These are phyloP conservation scores for Drosophila atroscutellata DNA, from an alignment of 2,888 invertebrate species.

Conservation along the genomic window DNA sequence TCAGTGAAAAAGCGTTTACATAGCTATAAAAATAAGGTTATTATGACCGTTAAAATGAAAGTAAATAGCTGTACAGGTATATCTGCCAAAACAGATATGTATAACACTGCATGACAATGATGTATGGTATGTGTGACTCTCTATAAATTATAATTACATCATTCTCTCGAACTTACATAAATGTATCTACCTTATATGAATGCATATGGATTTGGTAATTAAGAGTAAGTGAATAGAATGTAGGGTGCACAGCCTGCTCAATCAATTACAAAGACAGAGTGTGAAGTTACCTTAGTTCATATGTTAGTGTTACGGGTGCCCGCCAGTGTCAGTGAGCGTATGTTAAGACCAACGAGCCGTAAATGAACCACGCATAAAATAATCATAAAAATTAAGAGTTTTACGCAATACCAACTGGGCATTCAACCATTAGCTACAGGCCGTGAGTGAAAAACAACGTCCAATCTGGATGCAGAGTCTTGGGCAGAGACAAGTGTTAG, in stretches of 20 bases:
- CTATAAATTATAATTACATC: slow-evolving; percentile 36
- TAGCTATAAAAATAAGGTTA: neutral
- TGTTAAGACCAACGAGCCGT: slow-evolving; percentile 63
- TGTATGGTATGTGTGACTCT: slow-evolving; percentile 18
- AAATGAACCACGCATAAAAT: slow-evolving; percentile 72
- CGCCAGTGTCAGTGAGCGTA: slow-evolving; percentile 30
- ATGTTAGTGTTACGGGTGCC: slow-evolving; percentile 33
- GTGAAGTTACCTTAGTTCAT: slow-evolving; percentile 30
- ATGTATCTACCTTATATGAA: slow-evolving; percentile 7
- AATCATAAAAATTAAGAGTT: slow-evolving; percentile 69
- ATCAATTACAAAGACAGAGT: slow-evolving; percentile 54
- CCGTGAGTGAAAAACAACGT: slow-evolving; percentile 43
- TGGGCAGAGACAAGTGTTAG: slow-evolving; percentile 53
- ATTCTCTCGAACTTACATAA: slow-evolving; percentile 34
- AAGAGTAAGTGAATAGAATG: slow-evolving; percentile 52
- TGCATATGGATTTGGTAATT: slow-evolving; percentile 20
- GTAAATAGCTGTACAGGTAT: slow-evolving; percentile 5
- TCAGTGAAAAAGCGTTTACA: neutral
- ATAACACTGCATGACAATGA: slow-evolving; percentile 26
- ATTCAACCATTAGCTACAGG: slow-evolving; percentile 40
- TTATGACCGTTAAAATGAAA: slow-evolving; percentile 13
- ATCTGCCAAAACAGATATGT: neutral
- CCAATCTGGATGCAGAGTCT: slow-evolving; percentile 31
- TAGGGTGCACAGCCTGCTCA: slow-evolving; percentile 32
- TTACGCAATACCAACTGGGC: slow-evolving; percentile 65